A percentile compares a stretch with the other conserved stretches of the same genome.
Evolutionary conservation across 1,140 invertebrate species (phyloP).

Genomic region (Rhizoglyphus robini): DNA sequence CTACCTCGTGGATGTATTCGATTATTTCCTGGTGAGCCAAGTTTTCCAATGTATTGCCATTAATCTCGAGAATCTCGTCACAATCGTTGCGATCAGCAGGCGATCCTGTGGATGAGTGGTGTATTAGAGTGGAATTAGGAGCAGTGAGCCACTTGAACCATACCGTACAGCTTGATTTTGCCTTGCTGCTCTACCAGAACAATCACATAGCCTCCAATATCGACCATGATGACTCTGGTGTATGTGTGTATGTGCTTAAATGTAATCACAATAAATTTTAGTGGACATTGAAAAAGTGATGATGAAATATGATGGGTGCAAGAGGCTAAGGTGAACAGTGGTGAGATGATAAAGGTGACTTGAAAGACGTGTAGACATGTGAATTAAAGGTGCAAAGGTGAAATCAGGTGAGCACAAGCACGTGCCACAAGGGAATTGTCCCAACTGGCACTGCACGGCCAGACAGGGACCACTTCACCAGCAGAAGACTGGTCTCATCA

Average conservation of each 20-base stretch:
- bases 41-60: constrained; percentile 73
- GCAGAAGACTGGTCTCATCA: too few relatives aligned
- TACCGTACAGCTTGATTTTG: constrained; percentile 86
- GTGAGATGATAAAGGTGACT: not conserved
- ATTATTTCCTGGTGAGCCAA: constrained; percentile 75
- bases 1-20: constrained; percentile 81
- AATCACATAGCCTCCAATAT: constrained; percentile 88
- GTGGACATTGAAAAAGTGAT: not conserved
- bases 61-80: constrained; percentile 91
- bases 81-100: constrained; percentile 78
- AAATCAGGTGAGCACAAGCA: too few relatives aligned
- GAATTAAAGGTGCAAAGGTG: too few relatives aligned
- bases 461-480: too few relatives aligned
- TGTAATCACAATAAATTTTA: too few relatives aligned
- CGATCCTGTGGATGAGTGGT: constrained; percentile 46
- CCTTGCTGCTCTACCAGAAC: constrained; percentile 83
- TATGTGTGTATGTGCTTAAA: too few relatives aligned
- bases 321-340: not conserved
- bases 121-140: constrained; percentile 5
- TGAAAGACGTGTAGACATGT: not conserved
- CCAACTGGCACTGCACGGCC: too few relatives aligned
- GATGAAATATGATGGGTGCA: not conserved
- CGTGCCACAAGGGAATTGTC: too few relatives aligned
- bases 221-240: constrained; percentile 47
- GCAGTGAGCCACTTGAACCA: constrained; percentile 34